A percentile compares a stretch with the other conserved stretches of the same genome.
Evolutionary conservation across 2,888 invertebrate species (phyloP).

Genomic region (Yponomeuta evonymella): DNA sequence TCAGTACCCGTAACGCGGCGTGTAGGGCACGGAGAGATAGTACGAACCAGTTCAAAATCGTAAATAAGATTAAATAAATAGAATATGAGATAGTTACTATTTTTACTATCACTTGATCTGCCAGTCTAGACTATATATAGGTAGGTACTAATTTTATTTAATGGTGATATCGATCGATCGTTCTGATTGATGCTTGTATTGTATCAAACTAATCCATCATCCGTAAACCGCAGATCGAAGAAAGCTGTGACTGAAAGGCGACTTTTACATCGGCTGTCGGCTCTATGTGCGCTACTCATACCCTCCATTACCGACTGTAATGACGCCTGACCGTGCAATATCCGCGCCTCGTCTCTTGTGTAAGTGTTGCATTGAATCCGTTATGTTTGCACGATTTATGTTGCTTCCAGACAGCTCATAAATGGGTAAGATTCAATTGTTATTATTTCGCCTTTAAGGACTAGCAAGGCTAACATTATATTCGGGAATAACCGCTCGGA

Average conservation of each 20-base stretch:
- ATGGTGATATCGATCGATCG: neutral
- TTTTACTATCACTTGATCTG: too few relatives aligned
- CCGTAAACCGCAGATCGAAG: neutral
- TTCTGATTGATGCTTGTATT: neutral
- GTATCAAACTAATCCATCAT: neutral
- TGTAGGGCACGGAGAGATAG: too few relatives aligned
- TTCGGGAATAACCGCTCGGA: neutral
- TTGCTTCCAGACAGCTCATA: neutral
- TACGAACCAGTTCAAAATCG: too few relatives aligned
- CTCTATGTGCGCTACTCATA: conserved; percentile 23
- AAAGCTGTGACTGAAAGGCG: neutral
- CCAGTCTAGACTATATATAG: too few relatives aligned
- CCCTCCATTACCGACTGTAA: conserved; percentile 36
- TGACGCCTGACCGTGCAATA: conserved; percentile 47
- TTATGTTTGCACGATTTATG: conserved; percentile 7
- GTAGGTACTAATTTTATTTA: neutral
- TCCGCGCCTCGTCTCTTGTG: conserved; percentile 26
- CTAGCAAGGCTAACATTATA: neutral
- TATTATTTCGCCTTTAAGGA: too few relatives aligned
- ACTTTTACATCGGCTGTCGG: conserved; percentile 23
- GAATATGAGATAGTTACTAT: too few relatives aligned
- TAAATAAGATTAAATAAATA: too few relatives aligned
- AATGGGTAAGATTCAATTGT: too few relatives aligned
- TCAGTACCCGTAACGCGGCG: too few relatives aligned
- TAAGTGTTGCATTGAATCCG: conserved; percentile 18